Evolutionary conservation across 2,888 invertebrate genomes (phyloP).

Genomic region (Clistopyga incitator): DNA sequence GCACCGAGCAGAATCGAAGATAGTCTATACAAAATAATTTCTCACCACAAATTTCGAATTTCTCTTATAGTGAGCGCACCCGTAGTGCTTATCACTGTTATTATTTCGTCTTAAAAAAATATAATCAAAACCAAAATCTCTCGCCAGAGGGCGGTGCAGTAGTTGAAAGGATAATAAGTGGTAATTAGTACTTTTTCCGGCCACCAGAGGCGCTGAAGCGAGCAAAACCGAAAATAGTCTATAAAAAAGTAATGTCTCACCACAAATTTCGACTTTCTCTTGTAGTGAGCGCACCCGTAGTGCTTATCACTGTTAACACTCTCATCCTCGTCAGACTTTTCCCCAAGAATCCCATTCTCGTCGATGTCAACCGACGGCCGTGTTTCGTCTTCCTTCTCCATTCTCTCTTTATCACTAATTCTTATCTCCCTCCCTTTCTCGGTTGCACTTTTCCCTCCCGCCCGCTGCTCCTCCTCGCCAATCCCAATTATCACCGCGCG

Average conservation of each 20-base stretch:
- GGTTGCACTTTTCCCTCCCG: slow-evolving; percentile 15
- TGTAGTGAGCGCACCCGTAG: slow-evolving; percentile 92
- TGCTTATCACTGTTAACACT: slow-evolving; percentile 73
- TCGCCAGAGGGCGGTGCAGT: no score
- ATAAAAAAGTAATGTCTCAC: slow-evolving; percentile 86
- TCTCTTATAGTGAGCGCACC: slow-evolving; percentile 94
- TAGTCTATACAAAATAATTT: no score
- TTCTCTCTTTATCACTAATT: slow-evolving; percentile 44
- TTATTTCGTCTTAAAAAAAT: no score
- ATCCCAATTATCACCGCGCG: slow-evolving; percentile 57
- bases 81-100: slow-evolving; percentile 82
- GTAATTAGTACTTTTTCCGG: no score
- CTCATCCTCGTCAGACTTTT: slow-evolving; percentile 67
- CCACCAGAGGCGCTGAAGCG: no score
- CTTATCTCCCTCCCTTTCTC: slow-evolving; percentile 40
- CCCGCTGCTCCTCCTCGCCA: slow-evolving; percentile 34
- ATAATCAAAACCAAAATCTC: no score
- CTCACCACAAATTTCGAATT: slow-evolving; percentile 95
- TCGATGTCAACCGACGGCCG: slow-evolving; percentile 65
- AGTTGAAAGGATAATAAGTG: no score
- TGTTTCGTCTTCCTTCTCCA: slow-evolving; percentile 71
- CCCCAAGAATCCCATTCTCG: slow-evolving; percentile 62
- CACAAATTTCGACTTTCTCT: slow-evolving; percentile 94
- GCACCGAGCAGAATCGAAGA: no score
- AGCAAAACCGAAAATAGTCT: no score